Percentiles rank a stretch among this genome's conserved stretches.
These are phyloP conservation scores for Trachelus iudaicus DNA, from an alignment of 2,888 invertebrate species.

Conservation along the genomic window DNA sequence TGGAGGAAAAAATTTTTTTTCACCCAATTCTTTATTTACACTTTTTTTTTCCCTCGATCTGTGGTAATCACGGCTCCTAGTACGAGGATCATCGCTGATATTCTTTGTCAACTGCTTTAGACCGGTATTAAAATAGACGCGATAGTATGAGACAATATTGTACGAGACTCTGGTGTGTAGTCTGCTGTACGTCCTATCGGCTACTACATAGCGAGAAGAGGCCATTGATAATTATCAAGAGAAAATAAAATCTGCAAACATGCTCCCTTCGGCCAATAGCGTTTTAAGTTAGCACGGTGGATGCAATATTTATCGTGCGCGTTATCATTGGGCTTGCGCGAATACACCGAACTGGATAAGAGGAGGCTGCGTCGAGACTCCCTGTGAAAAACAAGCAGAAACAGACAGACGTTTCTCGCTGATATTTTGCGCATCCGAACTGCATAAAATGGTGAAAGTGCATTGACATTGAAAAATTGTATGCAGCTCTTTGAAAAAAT, in stretches of 20 bases:
- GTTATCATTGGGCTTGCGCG: not conserved
- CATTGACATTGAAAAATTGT: not conserved
- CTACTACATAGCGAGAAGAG: not conserved
- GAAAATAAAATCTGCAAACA: not conserved
- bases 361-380: not conserved
- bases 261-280: not conserved
- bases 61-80: too few relatives aligned
- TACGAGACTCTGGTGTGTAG: not conserved
- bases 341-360: not conserved
- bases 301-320: not conserved
- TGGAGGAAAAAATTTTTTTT: not conserved
- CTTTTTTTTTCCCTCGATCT: too few relatives aligned
- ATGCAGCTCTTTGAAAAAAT: too few relatives aligned
- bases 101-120: not conserved
- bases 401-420: not conserved
- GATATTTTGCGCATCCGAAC: not conserved
- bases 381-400: not conserved
- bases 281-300: not conserved
- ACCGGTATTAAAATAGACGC: not conserved
- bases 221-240: not conserved
- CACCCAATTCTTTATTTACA: not conserved
- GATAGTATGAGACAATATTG: not conserved
- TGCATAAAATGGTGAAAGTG: not conserved
- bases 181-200: not conserved
- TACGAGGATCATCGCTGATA: not conserved